Percentiles rank a stretch among this genome's conserved stretches.
These are phyloP conservation scores for Lepetodrilus schrolli DNA, from an alignment of 2,888 invertebrate genomes.

Conservation along the genomic window DNA sequence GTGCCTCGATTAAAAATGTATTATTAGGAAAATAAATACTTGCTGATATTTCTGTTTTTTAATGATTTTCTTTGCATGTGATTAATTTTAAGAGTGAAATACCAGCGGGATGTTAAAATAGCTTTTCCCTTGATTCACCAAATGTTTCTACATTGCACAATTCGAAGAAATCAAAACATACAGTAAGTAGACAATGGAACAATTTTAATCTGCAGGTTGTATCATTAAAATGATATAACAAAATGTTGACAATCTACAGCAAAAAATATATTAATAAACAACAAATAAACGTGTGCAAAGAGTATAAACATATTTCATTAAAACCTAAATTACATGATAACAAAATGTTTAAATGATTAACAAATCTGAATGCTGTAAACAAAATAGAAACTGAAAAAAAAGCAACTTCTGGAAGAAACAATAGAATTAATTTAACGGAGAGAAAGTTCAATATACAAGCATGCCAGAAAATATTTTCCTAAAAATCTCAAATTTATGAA, in stretches of 20 bases:
- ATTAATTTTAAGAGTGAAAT: too few relatives aligned
- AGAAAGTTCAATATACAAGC: too few relatives aligned
- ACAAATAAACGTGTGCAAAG: not conserved
- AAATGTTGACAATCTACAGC: slow-evolving; percentile 8
- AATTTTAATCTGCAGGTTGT: slow-evolving; percentile 20
- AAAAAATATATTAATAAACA: not conserved
- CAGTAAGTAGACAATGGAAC: not conserved
- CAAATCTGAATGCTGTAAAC: not conserved
- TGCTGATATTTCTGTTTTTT: too few relatives aligned
- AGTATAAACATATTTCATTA: not conserved
- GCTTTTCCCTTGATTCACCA: too few relatives aligned
- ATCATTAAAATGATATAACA: slow-evolving; percentile 11
- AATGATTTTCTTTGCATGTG: too few relatives aligned
- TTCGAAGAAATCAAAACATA: slow-evolving; percentile 16
- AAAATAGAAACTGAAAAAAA: not conserved
- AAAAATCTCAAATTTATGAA: not conserved
- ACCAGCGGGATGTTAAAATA: too few relatives aligned
- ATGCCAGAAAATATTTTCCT: too few relatives aligned
- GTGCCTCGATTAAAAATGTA: too few relatives aligned
- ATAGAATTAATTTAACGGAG: too few relatives aligned
- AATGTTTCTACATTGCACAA: too few relatives aligned
- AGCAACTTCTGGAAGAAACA: not conserved
- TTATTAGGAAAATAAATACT: too few relatives aligned
- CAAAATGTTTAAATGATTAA: not conserved
- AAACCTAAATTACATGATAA: not conserved